Evolutionary conservation across 2,797 vertebrate species (phyloP).

Genomic region (Chaetodon trifasciatus): DNA sequence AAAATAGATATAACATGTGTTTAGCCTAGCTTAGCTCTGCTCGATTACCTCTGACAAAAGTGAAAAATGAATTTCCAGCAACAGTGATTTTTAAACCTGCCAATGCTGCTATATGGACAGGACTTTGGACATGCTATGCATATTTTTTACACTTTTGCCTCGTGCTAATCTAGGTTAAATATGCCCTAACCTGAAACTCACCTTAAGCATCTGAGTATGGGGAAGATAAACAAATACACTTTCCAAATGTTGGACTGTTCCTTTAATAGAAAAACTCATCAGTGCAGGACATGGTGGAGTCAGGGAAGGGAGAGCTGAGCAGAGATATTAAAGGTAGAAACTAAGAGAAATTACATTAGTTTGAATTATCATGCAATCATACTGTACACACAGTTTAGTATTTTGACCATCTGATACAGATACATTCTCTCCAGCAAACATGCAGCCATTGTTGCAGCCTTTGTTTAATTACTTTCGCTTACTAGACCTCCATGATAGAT

Average conservation of each 20-base stretch:
- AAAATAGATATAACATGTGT: too few species aligned
- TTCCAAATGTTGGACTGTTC: neutral
- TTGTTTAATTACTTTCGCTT: neutral
- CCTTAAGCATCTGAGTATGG: neutral
- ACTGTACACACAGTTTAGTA: neutral
- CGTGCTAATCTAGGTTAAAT: neutral
- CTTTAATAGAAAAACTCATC: conserved; percentile 3
- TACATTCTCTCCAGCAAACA: neutral
- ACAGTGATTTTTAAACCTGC: neutral
- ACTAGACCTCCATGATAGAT: neutral
- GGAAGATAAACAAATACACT: neutral
- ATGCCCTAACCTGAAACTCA: neutral
- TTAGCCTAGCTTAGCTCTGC: neutral
- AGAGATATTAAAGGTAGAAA: neutral
- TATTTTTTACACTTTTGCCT: too few species aligned
- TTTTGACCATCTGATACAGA: neutral
- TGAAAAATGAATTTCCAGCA: neutral
- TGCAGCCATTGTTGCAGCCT: neutral
- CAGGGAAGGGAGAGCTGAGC: neutral
- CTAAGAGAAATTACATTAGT: neutral
- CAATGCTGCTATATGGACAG: neutral
- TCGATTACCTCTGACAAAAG: neutral
- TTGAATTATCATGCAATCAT: neutral
- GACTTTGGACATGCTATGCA: too few species aligned
- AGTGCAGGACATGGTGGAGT: neutral